Evolutionary conservation across 2,113 vertebrate species (phyloP).

Genomic region (Hylia prasina): DNA sequence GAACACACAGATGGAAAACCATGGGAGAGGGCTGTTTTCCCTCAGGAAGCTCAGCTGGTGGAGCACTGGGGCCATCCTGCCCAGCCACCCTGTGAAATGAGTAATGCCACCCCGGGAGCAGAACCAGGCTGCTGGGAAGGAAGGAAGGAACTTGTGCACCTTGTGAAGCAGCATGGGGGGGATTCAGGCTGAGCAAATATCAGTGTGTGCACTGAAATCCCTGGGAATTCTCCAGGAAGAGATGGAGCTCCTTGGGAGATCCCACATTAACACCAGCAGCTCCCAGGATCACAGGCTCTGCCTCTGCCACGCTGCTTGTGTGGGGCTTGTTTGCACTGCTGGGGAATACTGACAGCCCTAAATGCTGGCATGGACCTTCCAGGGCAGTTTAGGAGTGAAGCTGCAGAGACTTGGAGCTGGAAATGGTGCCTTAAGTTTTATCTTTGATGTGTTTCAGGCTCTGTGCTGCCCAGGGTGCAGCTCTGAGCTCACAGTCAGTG

Average conservation of each 20-base stretch:
- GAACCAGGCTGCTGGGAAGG: fast-evolving
- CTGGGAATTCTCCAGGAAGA: not conserved
- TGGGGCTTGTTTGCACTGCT: not conserved
- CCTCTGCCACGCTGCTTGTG: fast-evolving
- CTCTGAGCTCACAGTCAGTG: too few species aligned
- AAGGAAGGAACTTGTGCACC: not conserved
- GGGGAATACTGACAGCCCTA: not conserved
- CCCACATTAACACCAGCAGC: not conserved
- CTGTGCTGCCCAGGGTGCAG: too few species aligned
- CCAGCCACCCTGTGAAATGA: not conserved
- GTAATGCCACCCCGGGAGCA: not conserved
- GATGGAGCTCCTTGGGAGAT: not conserved
- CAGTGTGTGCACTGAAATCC: not conserved
- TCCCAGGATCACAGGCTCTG: not conserved
- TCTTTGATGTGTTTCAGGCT: too few species aligned
- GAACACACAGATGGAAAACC: conserved; percentile 24
- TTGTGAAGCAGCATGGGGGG: not conserved
- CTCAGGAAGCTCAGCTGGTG: not conserved
- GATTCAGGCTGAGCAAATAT: not conserved
- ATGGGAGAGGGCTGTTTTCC: not conserved
- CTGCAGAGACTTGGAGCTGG: not conserved
- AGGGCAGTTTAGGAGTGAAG: not conserved
- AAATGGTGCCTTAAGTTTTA: too few species aligned
- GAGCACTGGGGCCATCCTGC: not conserved
- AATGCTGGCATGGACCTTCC: not conserved